Conservation (phyloP, 2,888 invertebrate species). For the Drosophila neoperkinsi region DNA sequence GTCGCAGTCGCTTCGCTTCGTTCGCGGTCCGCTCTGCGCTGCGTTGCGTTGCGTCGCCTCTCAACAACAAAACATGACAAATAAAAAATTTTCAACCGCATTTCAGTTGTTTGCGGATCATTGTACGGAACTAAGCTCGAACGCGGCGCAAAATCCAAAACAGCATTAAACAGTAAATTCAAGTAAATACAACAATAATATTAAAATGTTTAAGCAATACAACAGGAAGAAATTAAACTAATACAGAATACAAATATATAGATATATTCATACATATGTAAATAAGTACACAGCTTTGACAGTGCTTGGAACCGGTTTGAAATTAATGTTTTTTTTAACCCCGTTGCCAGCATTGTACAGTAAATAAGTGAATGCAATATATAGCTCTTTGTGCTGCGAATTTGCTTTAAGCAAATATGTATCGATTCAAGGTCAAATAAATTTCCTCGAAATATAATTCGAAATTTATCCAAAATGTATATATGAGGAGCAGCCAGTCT, state of each 20-base stretch:
- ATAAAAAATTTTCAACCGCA: constrained; percentile 46
- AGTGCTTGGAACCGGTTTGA: constrained; percentile 20
- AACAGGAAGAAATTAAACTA: constrained; percentile 1
- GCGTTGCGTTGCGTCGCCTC: constrained; percentile 7
- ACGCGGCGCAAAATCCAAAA: constrained; percentile 45
- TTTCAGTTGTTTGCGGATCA: constrained; percentile 75
- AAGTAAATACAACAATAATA: constrained; percentile 41
- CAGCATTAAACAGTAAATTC: constrained; percentile 32
- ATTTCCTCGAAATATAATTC: neutral
- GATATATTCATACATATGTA: neutral
- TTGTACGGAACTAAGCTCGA: constrained; percentile 64
- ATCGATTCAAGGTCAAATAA: constrained; percentile 40
- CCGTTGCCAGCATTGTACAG: constrained; percentile 6
- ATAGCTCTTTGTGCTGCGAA: constrained; percentile 19
- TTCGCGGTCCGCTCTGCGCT: constrained; percentile 24
- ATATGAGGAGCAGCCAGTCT: constrained; percentile 9
- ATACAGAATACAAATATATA: neutral
- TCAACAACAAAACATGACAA: constrained; percentile 30
- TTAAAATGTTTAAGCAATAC: constrained; percentile 5
- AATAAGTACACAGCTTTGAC: constrained; percentile 1
- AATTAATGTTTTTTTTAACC: neutral
- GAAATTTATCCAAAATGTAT: neutral
- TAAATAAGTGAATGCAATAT: constrained; percentile 3
- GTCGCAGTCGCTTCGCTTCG: constrained; percentile 29
- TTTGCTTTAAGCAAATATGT: constrained; percentile 2